Evolutionary conservation across 2,797 vertebrate genomes (phyloP), one percentile per base, ranked within the genome.

Genomic region (Eupleurogrammus muticus): DNA sequence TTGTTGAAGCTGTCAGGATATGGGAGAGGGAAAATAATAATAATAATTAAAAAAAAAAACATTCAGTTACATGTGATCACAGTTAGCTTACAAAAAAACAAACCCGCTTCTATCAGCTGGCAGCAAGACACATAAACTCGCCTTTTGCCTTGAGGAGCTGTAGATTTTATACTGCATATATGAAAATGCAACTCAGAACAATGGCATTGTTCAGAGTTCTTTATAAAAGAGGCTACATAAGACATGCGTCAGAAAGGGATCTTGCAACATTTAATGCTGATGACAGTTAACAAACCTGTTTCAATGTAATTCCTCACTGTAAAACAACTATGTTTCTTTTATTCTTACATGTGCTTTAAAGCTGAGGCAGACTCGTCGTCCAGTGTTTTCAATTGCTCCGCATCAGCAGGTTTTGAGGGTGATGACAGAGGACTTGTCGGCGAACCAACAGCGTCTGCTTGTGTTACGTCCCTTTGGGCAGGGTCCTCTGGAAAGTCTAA

Each of bases 261-360:
- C n/a, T n/a, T n/a, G n/a, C n/a, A n/a, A n/a, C n/a, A n/a, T n/a
- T n/a, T n/a, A n/a, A n/a, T n/a, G n/a, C n/a, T n/a, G n/a, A n/a
- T n/a, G n/a, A n/a, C n/a, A n/a, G n/a, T n/a, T n/a, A n/a, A n/a
- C n/a, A n/a, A n/a, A n/a, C n/a, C n/a, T n/a, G n/a, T n/a, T n/a
- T n/a, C n/a, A n/a, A n/a, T n/a, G n/a, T 13, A 47, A 38, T 21
- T 34, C 2, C 14, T 1, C 21, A 8, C 6, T 23, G 5, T 2
- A 50, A 13, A 28, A 28, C 24, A 23, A 2, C 3, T 28, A 32
- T 13, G 7, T 7, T 51, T 28, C 5, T 1, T 5, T 5, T 42
- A 8, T 40, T 46, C 96, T 95, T 95, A 97, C 97, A 94, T 95
- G 90, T 94, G 93, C 40, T 93, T 94, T 84, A 95, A 90, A 64